phyloP scores from a whole-genome alignment of 2,797 vertebrate species.

The Zenarchopterus dispar region DNA sequence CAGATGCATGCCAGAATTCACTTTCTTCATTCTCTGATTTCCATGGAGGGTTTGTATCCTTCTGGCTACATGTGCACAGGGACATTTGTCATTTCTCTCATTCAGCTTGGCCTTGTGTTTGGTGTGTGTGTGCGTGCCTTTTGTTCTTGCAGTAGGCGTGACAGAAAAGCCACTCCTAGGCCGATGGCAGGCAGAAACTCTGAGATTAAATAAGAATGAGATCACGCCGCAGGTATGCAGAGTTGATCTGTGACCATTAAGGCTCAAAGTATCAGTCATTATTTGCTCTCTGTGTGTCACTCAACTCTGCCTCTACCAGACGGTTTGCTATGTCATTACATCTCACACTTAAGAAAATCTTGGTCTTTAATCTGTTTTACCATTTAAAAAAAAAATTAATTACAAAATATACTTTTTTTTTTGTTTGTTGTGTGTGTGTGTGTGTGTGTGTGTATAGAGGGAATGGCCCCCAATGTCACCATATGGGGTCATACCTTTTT shows the following conservation, averaged over 20 bases:
- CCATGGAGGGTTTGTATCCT: background rate
- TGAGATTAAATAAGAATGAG: conserved; percentile 29
- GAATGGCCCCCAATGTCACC: too few relatives aligned
- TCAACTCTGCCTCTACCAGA: too few relatives aligned
- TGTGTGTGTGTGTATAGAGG: too few relatives aligned
- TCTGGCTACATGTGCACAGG: background rate
- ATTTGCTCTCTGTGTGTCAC: background rate
- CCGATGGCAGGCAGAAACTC: conserved; percentile 14
- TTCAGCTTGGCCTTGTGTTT: background rate
- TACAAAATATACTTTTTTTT: too few relatives aligned
- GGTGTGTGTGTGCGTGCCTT: background rate
- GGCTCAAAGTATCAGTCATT: conserved; percentile 2
- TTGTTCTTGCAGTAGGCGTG: conserved; percentile 14
- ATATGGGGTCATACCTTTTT: too few relatives aligned
- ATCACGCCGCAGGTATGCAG: conserved; percentile 34
- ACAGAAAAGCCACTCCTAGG: conserved; percentile 62
- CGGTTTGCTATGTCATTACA: too few relatives aligned
- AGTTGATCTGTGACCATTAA: conserved; percentile 9
- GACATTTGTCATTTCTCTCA: conserved; percentile 1
- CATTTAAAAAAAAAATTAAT: too few relatives aligned
- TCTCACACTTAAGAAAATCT: too few relatives aligned
- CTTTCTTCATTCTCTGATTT: conserved; percentile 20
- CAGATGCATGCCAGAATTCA: conserved; percentile 13
- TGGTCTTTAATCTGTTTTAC: too few relatives aligned
- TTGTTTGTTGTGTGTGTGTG: too few relatives aligned